Conservation (phyloP, 2,113 vertebrate species). For the Antechinus stuartii region DNA sequence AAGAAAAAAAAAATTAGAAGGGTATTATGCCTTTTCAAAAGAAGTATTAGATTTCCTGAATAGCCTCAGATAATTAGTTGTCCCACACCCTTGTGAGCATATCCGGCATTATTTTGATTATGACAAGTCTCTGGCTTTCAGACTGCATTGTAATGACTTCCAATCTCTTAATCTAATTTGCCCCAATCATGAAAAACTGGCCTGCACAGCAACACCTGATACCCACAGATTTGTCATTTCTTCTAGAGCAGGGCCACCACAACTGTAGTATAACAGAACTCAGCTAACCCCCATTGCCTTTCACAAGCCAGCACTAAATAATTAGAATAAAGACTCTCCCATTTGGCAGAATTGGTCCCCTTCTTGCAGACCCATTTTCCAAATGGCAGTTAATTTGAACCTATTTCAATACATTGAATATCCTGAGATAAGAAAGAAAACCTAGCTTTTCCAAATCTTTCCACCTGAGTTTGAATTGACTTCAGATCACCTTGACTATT, state of each 20-base stretch:
- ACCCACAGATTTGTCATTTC: slow-evolving; percentile 54
- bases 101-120: slow-evolving; percentile 19
- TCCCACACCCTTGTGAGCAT: background rate
- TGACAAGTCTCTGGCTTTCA: slow-evolving; percentile 59
- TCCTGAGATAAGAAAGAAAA: slow-evolving; percentile 58
- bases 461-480: slow-evolving; percentile 24
- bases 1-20: slow-evolving; percentile 23
- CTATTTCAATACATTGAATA: slow-evolving; percentile 62
- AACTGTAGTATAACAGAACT: slow-evolving; percentile 47
- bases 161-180: slow-evolving; percentile 59
- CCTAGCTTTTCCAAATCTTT: slow-evolving; percentile 3
- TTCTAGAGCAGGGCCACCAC: slow-evolving; percentile 6
- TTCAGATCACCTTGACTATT: slow-evolving; percentile 37
- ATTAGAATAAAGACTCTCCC: slow-evolving; percentile 58
- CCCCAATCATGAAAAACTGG: slow-evolving; percentile 44
- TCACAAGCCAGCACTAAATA: slow-evolving; percentile 52
- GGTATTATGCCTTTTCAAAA: background rate
- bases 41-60: slow-evolving; percentile 30
- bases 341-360: background rate
- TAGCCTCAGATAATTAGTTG: slow-evolving; percentile 33
- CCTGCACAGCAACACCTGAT: slow-evolving; percentile 58
- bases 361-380: slow-evolving; percentile 63
- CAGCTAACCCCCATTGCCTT: slow-evolving; percentile 31
- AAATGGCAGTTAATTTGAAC: slow-evolving; percentile 68
- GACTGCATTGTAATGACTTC: slow-evolving; percentile 40